Evolutionary conservation across 30 jellyfish, hydroid and myxozoan species (phyloP).

Genomic region (Calvadosia cruxmelitensis): DNA sequence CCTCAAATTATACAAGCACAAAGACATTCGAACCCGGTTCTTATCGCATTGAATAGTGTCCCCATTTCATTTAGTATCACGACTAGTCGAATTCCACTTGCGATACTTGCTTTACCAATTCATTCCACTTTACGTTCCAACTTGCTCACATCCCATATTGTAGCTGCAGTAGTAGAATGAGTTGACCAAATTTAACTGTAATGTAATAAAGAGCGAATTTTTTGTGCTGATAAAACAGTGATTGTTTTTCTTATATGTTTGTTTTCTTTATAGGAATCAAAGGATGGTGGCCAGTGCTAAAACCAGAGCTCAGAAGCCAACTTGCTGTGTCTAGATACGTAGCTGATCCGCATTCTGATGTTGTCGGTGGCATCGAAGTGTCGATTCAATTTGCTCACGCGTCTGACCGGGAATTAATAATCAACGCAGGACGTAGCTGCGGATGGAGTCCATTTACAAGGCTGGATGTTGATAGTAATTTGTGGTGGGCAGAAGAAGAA

Average conservation of each 20-base stretch:
- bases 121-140: no score
- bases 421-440: conserved; percentile 41
- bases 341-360: no score
- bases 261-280: conserved; percentile 23
- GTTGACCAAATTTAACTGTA: not conserved
- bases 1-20: no score
- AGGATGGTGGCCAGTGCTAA: conserved; percentile 49
- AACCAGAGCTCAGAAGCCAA: not conserved
- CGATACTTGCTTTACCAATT: no score
- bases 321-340: no score
- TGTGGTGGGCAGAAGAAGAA: conserved; percentile 14
- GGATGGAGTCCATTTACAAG: conserved; percentile 70
- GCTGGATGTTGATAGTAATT: conserved; percentile 42
- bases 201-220: not conserved
- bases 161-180: no score
- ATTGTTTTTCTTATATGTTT: not conserved
- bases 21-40: no score
- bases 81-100: no score
- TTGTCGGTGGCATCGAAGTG: conserved; percentile 56
- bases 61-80: no score
- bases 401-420: conserved; percentile 55
- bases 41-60: no score
- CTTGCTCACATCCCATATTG: no score
- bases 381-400: conserved; percentile 36
- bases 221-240: not conserved